These are phyloP conservation scores for Nesidiocoris tenuis DNA, from an alignment of 2,888 invertebrate genomes.

Conservation along the genomic window DNA sequence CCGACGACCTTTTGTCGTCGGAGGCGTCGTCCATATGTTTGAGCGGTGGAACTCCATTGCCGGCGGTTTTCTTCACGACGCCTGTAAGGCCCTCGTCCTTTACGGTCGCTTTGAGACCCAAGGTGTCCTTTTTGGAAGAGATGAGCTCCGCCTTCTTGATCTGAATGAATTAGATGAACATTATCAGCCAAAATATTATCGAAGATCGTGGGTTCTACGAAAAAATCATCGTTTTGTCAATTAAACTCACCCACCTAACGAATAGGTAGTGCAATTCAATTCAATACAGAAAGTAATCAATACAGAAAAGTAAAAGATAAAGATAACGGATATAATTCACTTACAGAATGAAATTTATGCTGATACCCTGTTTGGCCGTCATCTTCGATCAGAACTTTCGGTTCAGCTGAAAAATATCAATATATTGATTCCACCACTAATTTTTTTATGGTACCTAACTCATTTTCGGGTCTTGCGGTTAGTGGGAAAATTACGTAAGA, in stretches of 20 bases:
- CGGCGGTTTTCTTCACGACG: slow-evolving; percentile 34
- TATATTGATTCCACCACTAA: too few relatives aligned
- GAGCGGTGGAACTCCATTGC: slow-evolving; percentile 43
- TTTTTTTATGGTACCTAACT: too few relatives aligned
- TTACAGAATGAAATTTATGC: slow-evolving; percentile 49
- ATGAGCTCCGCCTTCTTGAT: slow-evolving; percentile 44
- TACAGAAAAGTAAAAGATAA: too few relatives aligned
- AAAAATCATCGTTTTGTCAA: neutral
- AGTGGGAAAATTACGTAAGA: too few relatives aligned
- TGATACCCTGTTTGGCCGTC: slow-evolving; percentile 51
- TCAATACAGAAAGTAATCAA: too few relatives aligned
- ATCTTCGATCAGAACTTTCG: slow-evolving; percentile 49
- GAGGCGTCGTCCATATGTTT: slow-evolving; percentile 30
- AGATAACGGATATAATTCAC: slow-evolving; percentile 43
- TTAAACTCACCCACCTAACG: too few relatives aligned
- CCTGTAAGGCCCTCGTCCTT: slow-evolving; percentile 44
- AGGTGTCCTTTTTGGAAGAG: slow-evolving; percentile 36
- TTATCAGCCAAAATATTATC: neutral
- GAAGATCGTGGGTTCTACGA: neutral
- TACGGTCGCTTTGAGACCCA: slow-evolving; percentile 37
- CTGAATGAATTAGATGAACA: slow-evolving; percentile 19
- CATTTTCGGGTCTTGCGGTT: too few relatives aligned
- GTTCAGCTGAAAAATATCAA: slow-evolving; percentile 47
- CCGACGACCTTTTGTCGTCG: neutral
- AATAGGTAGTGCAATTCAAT: too few relatives aligned